Evolutionary conservation across 2,797 vertebrate genomes (phyloP), one percentile per base, ranked within the genome.

Genomic region (Nannoperca obscura): DNA sequence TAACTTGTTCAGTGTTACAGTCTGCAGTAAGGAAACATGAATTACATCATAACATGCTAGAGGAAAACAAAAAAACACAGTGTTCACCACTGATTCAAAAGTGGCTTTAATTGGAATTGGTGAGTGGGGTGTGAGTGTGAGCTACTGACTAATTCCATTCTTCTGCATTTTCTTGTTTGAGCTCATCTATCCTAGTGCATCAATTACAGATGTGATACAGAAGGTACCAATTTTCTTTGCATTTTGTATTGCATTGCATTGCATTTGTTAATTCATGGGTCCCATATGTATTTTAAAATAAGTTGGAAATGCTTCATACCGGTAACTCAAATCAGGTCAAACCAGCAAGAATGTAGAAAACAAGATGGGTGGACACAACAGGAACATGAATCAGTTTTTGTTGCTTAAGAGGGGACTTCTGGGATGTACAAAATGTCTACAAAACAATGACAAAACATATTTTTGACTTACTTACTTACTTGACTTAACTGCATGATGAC

Each of bases 361-460:
- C 7, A 13, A 1, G 2, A 34, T 12, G 22, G 24, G 22, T 50
- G 42, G 58, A 76, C 0, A 0, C 46, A 20, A 78, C 54, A 15
- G 38, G 62, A 74, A 60, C 71, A 60, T 80, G 40, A 89, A 82
- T 85, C 74, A 12, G 42, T 2, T 44, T 44, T 15, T 57, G 40
- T 87, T 90, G 74, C 86, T 72, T 32, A 76, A 84, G 32, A 58
- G 2, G 44, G 63, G 65, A 72, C 1, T 63, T 88, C 67, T 57
- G 7, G 27, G 12, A 55, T 10, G 20, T 7, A 20, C 5, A 46
- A 36, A 50, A 46, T 7, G 3, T 40, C 14, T 55, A 3, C 0
- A 57, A 63, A 61, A 69, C 20, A 54, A 32, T 34, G 20, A 20
- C 7, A 44, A 58, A 58, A 20, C 20, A n/a, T 3, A 7, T 54